Evolutionary conservation across 2,888 invertebrate genomes (phyloP).

Genomic region (Oithona nana): DNA sequence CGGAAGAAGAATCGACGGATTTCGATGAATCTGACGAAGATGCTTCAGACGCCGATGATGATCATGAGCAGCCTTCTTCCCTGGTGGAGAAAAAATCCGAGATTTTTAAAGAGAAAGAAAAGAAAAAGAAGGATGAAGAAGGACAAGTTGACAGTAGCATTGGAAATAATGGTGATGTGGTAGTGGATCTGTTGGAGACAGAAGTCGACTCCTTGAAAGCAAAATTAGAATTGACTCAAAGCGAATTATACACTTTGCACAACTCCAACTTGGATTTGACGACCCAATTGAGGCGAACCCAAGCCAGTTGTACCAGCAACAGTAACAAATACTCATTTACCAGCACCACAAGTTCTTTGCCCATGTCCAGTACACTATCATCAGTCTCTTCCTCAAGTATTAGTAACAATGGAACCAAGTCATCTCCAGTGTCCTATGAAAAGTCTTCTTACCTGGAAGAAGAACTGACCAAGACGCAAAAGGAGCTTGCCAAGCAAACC

Average conservation of each 20-base stretch:
- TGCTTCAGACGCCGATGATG: too few species aligned
- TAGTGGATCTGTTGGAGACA: slow-evolving; percentile 21
- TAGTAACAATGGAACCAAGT: background rate
- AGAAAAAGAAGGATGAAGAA: background rate
- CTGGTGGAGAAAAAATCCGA: background rate
- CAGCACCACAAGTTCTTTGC: background rate
- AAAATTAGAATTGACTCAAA: slow-evolving; percentile 51
- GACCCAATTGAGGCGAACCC: background rate
- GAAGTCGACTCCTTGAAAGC: slow-evolving; percentile 52
- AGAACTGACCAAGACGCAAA: background rate
- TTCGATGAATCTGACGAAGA: background rate
- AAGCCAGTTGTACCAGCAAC: background rate
- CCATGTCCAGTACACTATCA: too few species aligned
- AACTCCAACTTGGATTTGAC: background rate
- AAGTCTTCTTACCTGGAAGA: background rate
- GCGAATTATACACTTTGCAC: background rate
- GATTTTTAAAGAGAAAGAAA: background rate
- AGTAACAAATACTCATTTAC: background rate
- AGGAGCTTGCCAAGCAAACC: background rate
- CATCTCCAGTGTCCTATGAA: background rate
- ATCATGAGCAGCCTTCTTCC: too few species aligned
- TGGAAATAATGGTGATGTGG: slow-evolving; percentile 20
- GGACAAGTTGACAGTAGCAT: slow-evolving; percentile 16
- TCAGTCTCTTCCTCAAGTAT: background rate
- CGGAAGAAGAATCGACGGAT: background rate